Base-by-base conservation (phyloP, 2,888 invertebrate genomes). In the Lymantria monacha region DNA sequence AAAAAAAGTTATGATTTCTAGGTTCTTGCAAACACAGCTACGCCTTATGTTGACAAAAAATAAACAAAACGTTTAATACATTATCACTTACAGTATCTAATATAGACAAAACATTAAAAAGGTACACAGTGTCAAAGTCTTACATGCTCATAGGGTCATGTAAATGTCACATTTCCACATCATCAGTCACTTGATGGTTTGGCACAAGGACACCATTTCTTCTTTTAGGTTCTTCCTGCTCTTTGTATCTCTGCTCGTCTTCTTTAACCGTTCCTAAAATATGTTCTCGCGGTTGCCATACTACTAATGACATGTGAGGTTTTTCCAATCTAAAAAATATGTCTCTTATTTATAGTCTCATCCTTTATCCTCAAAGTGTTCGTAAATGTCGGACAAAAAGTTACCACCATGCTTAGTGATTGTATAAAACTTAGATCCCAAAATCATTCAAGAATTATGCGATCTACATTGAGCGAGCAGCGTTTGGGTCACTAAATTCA, bases 261-360 rank as follows among this genome's bases (percentile, higher is more conserved):
- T 83, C 81, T 67, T 74, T 73, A 51, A 82, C 60, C 33, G 79
- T 76, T 11, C 74, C 76, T 46, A 91, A 56, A 9, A 92, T 85
- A 60, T 92, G 89, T 30, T 93, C 92, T 49, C 95, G 94, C 0
- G 96, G 96, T 73, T 95, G 94, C 96, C 96, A 97, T 9, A 96
- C 92, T 1, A 97, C 95, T 59, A 97, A 76, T 3, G 96, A 96
- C 85, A 95, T 96, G 69, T 95, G 95, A 0, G 96, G 96, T 73
- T 94, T 93, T 66, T 95, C 94, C 65, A 93, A 83, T 72, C 92
- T 94, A 30, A 22, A 42, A 42, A 22, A 42, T 22, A 15, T 15
- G 22, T 22, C 22, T 22, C 22, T 22, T 22, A 22, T 22, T 22
- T 22, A 22, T 22, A 22, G n/a, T 36, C 36, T 10, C n/a, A 36